Evolutionary conservation across 2,888 invertebrate genomes (phyloP), one percentile per base, ranked within the genome.

Genomic region (Willowsia nigromaculata): DNA sequence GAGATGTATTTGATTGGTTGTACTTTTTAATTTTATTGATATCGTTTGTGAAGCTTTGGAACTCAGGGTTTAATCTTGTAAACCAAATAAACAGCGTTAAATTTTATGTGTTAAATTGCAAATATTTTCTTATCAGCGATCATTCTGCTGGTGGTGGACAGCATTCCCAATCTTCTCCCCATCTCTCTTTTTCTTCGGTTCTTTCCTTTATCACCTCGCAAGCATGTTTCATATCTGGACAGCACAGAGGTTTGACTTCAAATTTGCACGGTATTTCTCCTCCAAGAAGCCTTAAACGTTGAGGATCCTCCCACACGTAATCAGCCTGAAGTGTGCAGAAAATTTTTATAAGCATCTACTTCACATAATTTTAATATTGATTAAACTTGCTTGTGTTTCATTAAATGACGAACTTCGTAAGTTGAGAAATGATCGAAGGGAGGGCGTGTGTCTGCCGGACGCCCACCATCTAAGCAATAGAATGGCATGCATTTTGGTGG

Each of bases 101-200:
- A n/a, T n/a, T n/a, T n/a, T n/a, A n/a, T n/a, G n/a, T n/a, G n/a
- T n/a, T n/a, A n/a, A n/a, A n/a, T n/a, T n/a, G n/a, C n/a, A n/a
- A n/a, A n/a, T n/a, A n/a, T n/a, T n/a, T n/a, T n/a, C n/a, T n/a
- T n/a, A 30, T 18, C 7, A 37, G 6, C 13, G 0, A 25, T 59
- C 22, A 81, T 11, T 87, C 90, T n/a, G 91, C 65, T 65, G 91
- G 91, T 15, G 86, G 80, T 15, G 91, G 92, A 37, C 88, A 88
- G 40, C 88, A 91, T 56, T 90, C 91, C 93, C 93, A 93, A 65
- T 91, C 82, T 50, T 91, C 89, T 4, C 93, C 93, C 93, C 93
- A 93, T 5, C 93, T 85, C 87, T 93, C 93, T 33, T 92, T 92
- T 82, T 93, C 93, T 78, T 93, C 93, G 3, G 92, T 93, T 50